Percentiles rank a stretch among this genome's conserved stretches.
Conservation (phyloP, 2,113 vertebrate genomes). For the Cyprinus carpio region DNA sequence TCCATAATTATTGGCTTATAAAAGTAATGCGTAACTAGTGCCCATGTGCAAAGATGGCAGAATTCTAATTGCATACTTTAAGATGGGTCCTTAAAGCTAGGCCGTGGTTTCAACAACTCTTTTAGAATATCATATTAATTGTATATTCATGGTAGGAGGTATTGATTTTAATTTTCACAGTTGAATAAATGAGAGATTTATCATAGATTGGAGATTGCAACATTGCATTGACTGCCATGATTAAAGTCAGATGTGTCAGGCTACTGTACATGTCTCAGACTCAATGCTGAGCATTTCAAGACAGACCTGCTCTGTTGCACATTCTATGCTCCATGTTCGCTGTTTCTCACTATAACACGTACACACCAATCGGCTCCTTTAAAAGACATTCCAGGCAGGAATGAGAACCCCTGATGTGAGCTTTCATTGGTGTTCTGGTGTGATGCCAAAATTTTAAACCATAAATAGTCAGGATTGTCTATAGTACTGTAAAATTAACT, state of each 20-base stretch:
- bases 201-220: too few species aligned
- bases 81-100: background rate
- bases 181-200: background rate
- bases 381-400: constrained; percentile 26
- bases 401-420: constrained; percentile 17
- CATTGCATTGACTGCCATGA: too few species aligned
- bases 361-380: background rate
- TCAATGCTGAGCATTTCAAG: background rate
- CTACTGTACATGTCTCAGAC: background rate
- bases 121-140: background rate
- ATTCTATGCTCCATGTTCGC: background rate
- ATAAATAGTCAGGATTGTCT: constrained; percentile 10
- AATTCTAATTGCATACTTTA: background rate
- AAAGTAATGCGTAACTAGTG: background rate
- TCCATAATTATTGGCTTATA: background rate
- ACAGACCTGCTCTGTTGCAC: background rate
- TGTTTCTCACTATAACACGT: background rate
- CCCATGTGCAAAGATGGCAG: background rate
- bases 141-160: background rate
- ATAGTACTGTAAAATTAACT: background rate
- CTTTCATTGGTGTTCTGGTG: constrained; percentile 2
- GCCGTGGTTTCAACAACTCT: background rate
- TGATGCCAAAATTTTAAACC: constrained; percentile 33
- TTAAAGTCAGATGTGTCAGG: background rate
- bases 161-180: background rate